Evolutionary conservation across 2,888 invertebrate species (phyloP).

Genomic region (Monoplex corrugatus): DNA sequence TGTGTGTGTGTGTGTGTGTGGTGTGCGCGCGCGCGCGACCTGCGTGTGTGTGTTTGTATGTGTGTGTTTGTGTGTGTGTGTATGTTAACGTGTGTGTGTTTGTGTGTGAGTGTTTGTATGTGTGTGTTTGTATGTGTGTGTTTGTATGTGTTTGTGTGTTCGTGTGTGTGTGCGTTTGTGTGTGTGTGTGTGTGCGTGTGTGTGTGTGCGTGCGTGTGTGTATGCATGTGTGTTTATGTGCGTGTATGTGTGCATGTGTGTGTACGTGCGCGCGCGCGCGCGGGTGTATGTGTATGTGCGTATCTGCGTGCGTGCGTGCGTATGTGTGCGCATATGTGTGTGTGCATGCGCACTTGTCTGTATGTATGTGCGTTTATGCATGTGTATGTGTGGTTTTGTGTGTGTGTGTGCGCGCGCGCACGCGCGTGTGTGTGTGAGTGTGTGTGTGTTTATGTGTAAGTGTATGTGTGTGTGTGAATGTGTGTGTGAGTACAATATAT

Average conservation of each 20-base stretch:
- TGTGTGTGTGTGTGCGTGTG: neutral
- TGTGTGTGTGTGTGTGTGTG: no score
- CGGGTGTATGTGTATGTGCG: neutral
- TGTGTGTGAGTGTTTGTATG: neutral
- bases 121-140: neutral
- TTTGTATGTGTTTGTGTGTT: neutral
- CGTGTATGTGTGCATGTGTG: neutral
- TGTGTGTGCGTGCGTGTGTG: neutral
- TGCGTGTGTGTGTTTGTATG: no score
- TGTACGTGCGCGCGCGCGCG: neutral
- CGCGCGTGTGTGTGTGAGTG: neutral
- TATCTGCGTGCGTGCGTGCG: neutral
- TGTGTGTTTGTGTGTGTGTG: no score
- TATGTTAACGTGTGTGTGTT: neutral
- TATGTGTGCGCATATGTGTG: neutral
- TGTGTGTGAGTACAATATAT: neutral
- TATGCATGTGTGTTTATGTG: neutral
- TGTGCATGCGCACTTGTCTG: no score
- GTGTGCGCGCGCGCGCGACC: no score
- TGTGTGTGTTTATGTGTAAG: slow-evolving; percentile 21
- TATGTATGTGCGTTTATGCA: neutral
- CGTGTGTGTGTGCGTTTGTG: neutral
- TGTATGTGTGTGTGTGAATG: slow-evolving; percentile 20
- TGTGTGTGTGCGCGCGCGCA: neutral
- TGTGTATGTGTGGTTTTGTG: neutral